Evolutionary conservation across 2,888 invertebrate genomes (phyloP), one percentile per base, ranked within the genome.

Genomic region (Laspeyria flexula): DNA sequence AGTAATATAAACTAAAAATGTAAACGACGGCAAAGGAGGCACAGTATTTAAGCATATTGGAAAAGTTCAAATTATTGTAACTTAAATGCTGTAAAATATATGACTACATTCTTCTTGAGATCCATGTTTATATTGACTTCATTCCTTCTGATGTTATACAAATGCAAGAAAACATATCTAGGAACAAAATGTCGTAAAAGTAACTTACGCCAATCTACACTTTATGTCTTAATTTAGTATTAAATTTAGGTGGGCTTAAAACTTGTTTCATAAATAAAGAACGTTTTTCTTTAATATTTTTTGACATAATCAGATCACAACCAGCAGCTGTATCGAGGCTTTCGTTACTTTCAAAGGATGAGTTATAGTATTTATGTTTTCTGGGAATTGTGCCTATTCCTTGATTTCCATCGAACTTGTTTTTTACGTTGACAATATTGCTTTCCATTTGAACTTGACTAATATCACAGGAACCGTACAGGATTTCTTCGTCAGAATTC

Each of bases 221-320:
- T 73, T 90, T 90, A 73, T 88, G 84, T 73, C 77, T 83, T 70
- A 88, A 66, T 62, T 89, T 90, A 23, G 88, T 88, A 59, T 92
- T 92, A 60, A 93, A 91, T 81, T 93, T 93, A 47, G 94, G 93
- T 39, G 94, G 93, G 57, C 90, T 93, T 55, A 94, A 79, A 46
- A 94, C 93, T 83, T 94, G 93, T 73, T 93, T 94, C 75, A 93
- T 83, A 75, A 94, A 94, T 60, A 93, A 69, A 50, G 92, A 92
- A 64, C 92, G 81, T 65, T 92, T 93, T 45, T 94, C 93, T 60
- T 90, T 93, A 11, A 93, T 74, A 61, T 84, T 88, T 69, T 84
- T 86, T 34, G 85, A 76, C 43, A 75, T 63, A 37, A 67, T 69
- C 16, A 66, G 42, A 43, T 66, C 69, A 43, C 68, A 56, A 50